phyloP scores from a whole-genome alignment of 2,113 vertebrate genomes.

The Lasiurus borealis region DNA sequence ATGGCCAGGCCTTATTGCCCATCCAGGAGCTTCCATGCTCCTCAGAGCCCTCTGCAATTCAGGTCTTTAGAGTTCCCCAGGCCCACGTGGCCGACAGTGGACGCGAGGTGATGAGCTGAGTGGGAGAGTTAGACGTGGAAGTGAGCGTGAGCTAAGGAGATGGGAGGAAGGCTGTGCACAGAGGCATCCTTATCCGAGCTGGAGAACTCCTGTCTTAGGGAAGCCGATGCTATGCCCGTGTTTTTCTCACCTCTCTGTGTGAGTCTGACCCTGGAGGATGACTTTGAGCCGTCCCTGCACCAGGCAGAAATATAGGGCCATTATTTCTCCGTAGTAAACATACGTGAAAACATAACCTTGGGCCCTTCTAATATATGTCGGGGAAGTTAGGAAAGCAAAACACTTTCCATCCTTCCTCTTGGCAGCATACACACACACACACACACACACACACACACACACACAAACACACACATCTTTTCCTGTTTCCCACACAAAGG shows the following conservation, averaged over 20 bases:
- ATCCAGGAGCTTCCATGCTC: rapidly evolving
- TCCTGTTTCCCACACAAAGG: slow-evolving; percentile 48
- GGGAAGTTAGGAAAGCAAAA: background rate
- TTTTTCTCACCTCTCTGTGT: background rate
- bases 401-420: background rate
- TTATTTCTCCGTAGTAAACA: slow-evolving; percentile 37
- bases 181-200: background rate
- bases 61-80: background rate
- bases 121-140: background rate
- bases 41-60: background rate
- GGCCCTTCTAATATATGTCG: background rate
- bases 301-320: slow-evolving; percentile 50
- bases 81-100: background rate
- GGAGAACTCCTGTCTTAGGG: background rate
- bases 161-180: background rate
- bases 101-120: background rate
- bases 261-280: slow-evolving; percentile 42
- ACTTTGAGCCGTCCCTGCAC: background rate
- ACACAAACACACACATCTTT: background rate
- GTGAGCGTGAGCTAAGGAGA: background rate
- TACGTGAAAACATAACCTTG: slow-evolving; percentile 8
- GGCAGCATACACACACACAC: no score
- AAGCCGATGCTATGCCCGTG: background rate
- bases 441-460: background rate
- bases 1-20: background rate